Base-by-base conservation (phyloP, 2,797 vertebrate genomes). In the Apogon hyalosoma region DNA sequence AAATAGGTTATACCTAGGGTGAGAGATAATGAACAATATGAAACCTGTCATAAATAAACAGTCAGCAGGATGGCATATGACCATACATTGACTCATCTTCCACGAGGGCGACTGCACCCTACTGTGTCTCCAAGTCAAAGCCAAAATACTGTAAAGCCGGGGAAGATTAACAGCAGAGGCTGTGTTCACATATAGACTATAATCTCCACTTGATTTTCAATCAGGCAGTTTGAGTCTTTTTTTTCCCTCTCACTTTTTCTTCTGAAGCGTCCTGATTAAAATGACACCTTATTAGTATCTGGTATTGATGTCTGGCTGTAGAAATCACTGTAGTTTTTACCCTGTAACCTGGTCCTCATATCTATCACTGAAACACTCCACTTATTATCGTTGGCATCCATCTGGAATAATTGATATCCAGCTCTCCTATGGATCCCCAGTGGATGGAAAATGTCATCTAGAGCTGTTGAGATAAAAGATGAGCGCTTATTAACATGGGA, bases 361-460 rank as follows among this genome's bases (percentile, higher is more conserved):
- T 79, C 69, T 65, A 63, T 75, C 58, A 75, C 41, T 39, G 66
- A 68, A 53, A 47, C 51, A 6, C 33, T 51, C 43, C 2, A 11
- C 38, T 60, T 72, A 47, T 82, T 75, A 77, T 79, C 73, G 50
- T 58, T 77, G 70, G 76, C 71, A 58, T 79, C 72, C 55, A 80
- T 82, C 74, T 80, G 56, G 43, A 65, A 69, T 71, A 65, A 83
- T 84, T 86, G 63, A 84, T 78, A 60, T 77, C 75, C 73, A 76
- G 59, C 69, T 55, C 43, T 18, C 16, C n/a, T 38, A 51, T 50
- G 33, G 63, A 19, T 62, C 21, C 24, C 14, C 18, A 45, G 40
- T 50, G 61, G 48, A n/a, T 50, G 33, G 33, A 9, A 72, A 77
- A 80, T 66, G 49, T 53, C 53, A 72, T 14, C 67, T 11, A 59